Percentiles rank a stretch among this genome's conserved stretches.
Conservation (phyloP, 2,797 vertebrate species). For the Nyctibius grandis region DNA sequence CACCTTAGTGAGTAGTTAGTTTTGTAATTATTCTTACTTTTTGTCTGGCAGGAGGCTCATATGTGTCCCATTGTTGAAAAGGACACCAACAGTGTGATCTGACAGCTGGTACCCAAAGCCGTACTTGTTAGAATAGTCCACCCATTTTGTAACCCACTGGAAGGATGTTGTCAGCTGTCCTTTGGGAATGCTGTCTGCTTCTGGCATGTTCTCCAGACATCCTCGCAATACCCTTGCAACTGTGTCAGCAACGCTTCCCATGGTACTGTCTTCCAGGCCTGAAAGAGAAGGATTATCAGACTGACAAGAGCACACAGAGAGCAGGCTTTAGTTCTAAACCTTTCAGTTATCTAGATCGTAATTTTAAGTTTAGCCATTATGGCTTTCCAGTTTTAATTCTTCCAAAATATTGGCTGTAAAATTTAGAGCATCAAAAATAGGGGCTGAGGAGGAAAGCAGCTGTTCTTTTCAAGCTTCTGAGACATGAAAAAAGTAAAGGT, state of each 20-base stretch:
- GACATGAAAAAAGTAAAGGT: neutral
- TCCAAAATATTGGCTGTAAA: neutral
- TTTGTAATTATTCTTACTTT: slow-evolving; percentile 78
- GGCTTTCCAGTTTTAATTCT: neutral
- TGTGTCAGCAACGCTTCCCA: slow-evolving; percentile 91
- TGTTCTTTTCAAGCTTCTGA: neutral
- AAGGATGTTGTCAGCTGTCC: slow-evolving; percentile 82
- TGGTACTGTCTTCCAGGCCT: slow-evolving; percentile 95
- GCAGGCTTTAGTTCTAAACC: neutral
- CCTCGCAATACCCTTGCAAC: slow-evolving; percentile 90
- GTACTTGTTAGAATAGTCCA: slow-evolving; percentile 99
- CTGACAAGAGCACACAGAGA: neutral
- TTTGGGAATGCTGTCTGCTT: slow-evolving; percentile 86
- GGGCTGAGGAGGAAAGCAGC: neutral
- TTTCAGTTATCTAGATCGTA: neutral
- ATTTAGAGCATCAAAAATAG: neutral
- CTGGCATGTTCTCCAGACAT: slow-evolving; percentile 94
- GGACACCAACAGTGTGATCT: slow-evolving; percentile 95
- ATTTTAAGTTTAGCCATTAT: neutral
- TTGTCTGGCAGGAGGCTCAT: slow-evolving; percentile 97
- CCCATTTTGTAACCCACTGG: slow-evolving; percentile 99
- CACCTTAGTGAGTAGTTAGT: rapidly evolving
- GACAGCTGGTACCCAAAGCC: slow-evolving; percentile 99
- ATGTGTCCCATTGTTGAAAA: slow-evolving; percentile 97
- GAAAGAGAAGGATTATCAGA: neutral